Base-by-base conservation (phyloP, 2,797 vertebrate species). In the Malacoraja senta region DNA sequence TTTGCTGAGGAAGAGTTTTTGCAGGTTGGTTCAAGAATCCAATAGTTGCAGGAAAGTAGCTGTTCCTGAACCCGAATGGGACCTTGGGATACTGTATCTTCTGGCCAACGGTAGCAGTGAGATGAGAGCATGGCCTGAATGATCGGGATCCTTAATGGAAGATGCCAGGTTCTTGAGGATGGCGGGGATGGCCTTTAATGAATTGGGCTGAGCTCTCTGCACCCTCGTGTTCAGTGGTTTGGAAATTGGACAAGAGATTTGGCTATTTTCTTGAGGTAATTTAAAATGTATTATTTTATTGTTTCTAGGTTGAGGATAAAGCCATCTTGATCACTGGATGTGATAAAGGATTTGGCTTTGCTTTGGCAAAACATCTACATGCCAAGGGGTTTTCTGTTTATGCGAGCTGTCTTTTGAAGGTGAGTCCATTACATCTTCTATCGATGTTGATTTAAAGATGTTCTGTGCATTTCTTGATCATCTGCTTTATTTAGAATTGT, bases 311-410 rank as follows among this genome's bases (percentile, higher is more conserved):
- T 84, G 94, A 96, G n/a, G 97, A 97, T 0, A 98, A 97, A 95
- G 96, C 96, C 0, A 97, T 98, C 79, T 94, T 98, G 0, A 94
- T 98, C 86, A 98, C 98, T 1, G 98, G 98, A 58, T 98, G 98
- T 91, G 98, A 98, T 95, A 95, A 95, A 90, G 98, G 98, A 3
- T 98, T 98, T 93, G 98, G 98, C 44, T 95, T 96, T 58, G 97
- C 96, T 9, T 95, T 98, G 63, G 97, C 98, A 86, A 97, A 96
- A 94, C 96, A 95, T 88, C 95, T 98, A 65, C 97, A 98, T 79
- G 94, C 95, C 21, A 94, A 97, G 1, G 98, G 97, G 79, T 98
- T 98, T 95, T 97, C 95, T 0, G 97, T 98, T 93, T 98, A 98
- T 94, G 98, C 98, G 19, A 97, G 97, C 80, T 99, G 98, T 93